Conservation (phyloP, 1,140 invertebrate species). For the Diorhabda carinulata region DNA sequence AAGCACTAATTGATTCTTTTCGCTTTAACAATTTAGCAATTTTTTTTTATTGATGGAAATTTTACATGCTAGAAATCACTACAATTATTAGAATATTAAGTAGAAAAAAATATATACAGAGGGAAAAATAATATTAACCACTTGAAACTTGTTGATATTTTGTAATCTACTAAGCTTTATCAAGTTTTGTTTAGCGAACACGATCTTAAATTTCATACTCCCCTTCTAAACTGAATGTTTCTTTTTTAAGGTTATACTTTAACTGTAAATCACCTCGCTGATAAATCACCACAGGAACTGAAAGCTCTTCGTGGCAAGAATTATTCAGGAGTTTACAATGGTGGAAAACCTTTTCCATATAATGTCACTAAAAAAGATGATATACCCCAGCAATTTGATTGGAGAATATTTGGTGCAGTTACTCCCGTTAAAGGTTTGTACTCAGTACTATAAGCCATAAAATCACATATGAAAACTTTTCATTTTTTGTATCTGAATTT, state of each 20-base stretch:
- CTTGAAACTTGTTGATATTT: too few relatives aligned
- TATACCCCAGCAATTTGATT: slow-evolving; percentile 75
- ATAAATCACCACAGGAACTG: slow-evolving; percentile 74
- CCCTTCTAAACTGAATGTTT: too few relatives aligned
- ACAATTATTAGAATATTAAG: too few relatives aligned
- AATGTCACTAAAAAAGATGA: slow-evolving; percentile 43
- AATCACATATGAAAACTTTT: background rate
- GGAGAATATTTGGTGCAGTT: slow-evolving; percentile 88
- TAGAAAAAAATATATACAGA: too few relatives aligned
- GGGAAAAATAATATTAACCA: too few relatives aligned
- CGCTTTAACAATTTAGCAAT: too few relatives aligned
- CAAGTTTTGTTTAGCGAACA: too few relatives aligned
- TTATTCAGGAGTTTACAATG: slow-evolving; percentile 66
- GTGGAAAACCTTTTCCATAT: slow-evolving; percentile 76
- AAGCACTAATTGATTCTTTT: too few relatives aligned
- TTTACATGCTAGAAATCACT: too few relatives aligned
- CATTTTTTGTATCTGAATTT: background rate
- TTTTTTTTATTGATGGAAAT: too few relatives aligned
- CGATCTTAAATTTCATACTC: too few relatives aligned
- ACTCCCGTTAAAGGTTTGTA: slow-evolving; percentile 82
- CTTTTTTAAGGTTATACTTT: slow-evolving; percentile 62
- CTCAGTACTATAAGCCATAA: background rate
- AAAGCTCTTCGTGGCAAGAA: slow-evolving; percentile 72
- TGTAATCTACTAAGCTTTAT: too few relatives aligned
- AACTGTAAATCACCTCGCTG: slow-evolving; percentile 84